Base-by-base conservation (phyloP, 1,140 invertebrate species). In the Maconellicoccus hirsutus region DNA sequence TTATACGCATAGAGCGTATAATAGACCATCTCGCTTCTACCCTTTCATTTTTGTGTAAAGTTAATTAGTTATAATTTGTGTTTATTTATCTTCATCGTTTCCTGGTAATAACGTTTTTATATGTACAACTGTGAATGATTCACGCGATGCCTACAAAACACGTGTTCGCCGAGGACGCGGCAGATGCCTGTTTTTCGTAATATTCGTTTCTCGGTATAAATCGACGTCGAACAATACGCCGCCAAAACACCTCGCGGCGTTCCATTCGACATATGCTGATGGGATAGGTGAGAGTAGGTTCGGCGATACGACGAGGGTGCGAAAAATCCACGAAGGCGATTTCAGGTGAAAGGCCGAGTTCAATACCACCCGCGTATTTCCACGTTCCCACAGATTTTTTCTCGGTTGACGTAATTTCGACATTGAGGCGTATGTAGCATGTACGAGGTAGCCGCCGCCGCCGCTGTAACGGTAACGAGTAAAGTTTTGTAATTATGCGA, bases 41-140 rank as follows among this genome's bases (percentile, higher is more conserved):
- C 42, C 42, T 52, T 52, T 52, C 10, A 52, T 52, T 52, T 52
- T 52, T 52, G n/a, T 52, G 42, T 52, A 52, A 52, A 52, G 42
- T 52, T 52, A 52, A 52, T 52, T 52, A 52, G 42, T 52, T 52
- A 52, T 52, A 52, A 52, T 52, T 52, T 52, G 42, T 52, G 42
- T 52, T 52, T 52, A 52, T 52, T 52, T 52, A 52, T 52, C 42
- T 52, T 52, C 42, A 52, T 52, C 42, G 42, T 52, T 52, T 52
- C 42, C 42, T 52, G 42, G 42, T 52, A 52, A 52, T 52, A 52
- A 52, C 42, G 42, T 52, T 52, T 52, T 52, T 8, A 52, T 52
- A 52, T 33, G 12, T 12, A 33, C 3, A 3, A 8, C 16, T 4
- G 42, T 16, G n/a, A 16, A 52, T 52, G 42, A 52, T 52, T 52